A percentile compares a stretch with the other conserved stretches of the same genome.
phyloP scores from a whole-genome alignment of 2,888 invertebrate genomes.

The Cistogaster globosa region DNA sequence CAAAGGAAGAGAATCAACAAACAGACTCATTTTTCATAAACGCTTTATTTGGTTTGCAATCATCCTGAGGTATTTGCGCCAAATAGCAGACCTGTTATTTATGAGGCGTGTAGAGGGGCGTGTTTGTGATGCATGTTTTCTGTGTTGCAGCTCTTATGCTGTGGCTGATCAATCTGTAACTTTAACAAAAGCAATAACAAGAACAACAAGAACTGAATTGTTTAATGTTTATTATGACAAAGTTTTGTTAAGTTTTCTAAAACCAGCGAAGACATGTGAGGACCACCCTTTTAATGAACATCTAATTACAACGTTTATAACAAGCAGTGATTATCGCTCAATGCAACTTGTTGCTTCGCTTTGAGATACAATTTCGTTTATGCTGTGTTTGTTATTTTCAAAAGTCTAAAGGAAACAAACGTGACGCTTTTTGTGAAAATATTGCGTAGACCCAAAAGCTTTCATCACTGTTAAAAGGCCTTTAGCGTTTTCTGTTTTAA shows the following conservation, averaged over 20 bases:
- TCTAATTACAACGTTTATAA: constrained; percentile 83
- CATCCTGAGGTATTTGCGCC: neutral
- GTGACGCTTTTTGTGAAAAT: constrained; percentile 50
- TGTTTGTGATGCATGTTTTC: constrained; percentile 72
- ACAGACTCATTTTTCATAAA: constrained; percentile 40
- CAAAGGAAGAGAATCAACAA: constrained; percentile 21
- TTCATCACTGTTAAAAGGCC: constrained; percentile 62
- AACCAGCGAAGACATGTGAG: constrained; percentile 80
- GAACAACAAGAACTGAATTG: constrained; percentile 36
- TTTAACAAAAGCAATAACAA: constrained; percentile 52
- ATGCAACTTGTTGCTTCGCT: constrained; percentile 71
- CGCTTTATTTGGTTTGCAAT: constrained; percentile 41
- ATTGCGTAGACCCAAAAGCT: constrained; percentile 27
- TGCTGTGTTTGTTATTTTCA: constrained; percentile 31
- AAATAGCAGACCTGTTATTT: constrained; percentile 76
- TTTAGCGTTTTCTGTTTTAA: constrained; percentile 46
- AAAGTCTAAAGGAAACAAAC: constrained; percentile 38
- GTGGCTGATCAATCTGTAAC: constrained; percentile 78
- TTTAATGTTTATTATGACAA: constrained; percentile 67
- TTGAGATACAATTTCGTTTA: constrained; percentile 3
- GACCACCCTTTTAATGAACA: constrained; percentile 84
- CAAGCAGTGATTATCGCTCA: constrained; percentile 79
- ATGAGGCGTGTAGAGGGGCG: constrained; percentile 81
- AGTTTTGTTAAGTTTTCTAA: constrained; percentile 65
- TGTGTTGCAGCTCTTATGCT: constrained; percentile 56